These are phyloP conservation scores for Telmatochromis brachygnathus DNA, from an alignment of 2,113 vertebrate genomes.

Conservation along the genomic window DNA sequence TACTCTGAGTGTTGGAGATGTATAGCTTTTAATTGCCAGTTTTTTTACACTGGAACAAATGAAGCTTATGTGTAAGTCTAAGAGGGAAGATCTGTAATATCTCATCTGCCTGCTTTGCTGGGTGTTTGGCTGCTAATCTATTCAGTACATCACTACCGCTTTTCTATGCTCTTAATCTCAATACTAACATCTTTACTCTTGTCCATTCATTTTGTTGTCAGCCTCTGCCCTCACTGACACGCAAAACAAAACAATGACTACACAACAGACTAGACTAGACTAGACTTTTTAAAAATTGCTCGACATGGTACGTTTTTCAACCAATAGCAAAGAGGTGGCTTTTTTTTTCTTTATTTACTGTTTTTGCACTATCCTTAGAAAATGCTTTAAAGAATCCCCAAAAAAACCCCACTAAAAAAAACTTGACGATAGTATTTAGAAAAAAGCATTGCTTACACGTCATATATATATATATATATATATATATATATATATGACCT, in stretches of 20 bases:
- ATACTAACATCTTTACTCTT: not conserved
- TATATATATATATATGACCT: no score
- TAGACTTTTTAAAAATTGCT: no score
- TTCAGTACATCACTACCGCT: not conserved
- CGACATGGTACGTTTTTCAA: no score
- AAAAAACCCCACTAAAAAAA: no score
- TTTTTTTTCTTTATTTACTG: no score
- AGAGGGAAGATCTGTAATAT: not conserved
- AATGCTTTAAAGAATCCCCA: no score
- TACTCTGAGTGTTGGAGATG: not conserved
- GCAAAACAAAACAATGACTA: not conserved
- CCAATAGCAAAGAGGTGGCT: no score
- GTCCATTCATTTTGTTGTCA: not conserved
- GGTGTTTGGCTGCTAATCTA: not conserved
- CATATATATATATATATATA: no score
- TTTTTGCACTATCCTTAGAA: no score
- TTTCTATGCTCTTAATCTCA: not conserved
- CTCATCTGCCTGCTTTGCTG: not conserved
- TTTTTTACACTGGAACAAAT: not conserved
- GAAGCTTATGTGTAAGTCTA: not conserved
- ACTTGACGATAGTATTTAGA: no score
- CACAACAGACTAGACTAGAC: not conserved
- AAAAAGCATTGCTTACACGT: no score
- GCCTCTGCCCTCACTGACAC: not conserved
- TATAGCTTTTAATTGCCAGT: not conserved